Conservation (phyloP, 2,888 invertebrate genomes). For the Cremastinae sp. region DNA sequence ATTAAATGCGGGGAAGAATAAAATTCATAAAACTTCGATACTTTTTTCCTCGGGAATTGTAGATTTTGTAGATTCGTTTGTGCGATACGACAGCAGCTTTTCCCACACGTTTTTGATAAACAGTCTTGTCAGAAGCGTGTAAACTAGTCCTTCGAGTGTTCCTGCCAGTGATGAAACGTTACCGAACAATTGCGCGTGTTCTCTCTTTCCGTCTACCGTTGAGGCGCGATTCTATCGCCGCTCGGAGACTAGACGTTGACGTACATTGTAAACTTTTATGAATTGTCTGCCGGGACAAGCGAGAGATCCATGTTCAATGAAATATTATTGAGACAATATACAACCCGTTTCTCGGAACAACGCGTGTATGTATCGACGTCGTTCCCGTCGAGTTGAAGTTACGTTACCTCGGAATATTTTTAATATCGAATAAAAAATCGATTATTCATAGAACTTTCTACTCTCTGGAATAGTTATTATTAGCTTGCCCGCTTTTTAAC, state of each 20-base stretch:
- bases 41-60: too few relatives aligned
- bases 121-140: conserved; percentile 6
- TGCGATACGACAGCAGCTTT: conserved; percentile 22
- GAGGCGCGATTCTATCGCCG: conserved; percentile 32
- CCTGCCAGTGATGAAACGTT: conserved; percentile 25
- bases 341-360: too few relatives aligned
- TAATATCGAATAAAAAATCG: too few relatives aligned
- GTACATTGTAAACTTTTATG: conserved; percentile 26
- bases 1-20: too few relatives aligned
- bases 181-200: conserved; percentile 20
- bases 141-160: conserved; percentile 33
- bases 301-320: conserved; percentile 26
- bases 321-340: too few relatives aligned
- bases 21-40: too few relatives aligned
- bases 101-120: conserved; percentile 33
- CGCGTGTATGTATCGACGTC: too few relatives aligned
- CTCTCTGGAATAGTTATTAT: too few relatives aligned
- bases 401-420: too few relatives aligned
- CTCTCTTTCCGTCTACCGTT: neutral
- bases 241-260: conserved; percentile 2
- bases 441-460: too few relatives aligned
- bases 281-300: conserved; percentile 1
- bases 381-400: too few relatives aligned
- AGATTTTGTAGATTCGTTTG: conserved; percentile 31
- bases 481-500: too few relatives aligned